These are phyloP conservation scores for Osmoderma eremita DNA, from an alignment of 2,888 invertebrate genomes.

Conservation along the genomic window DNA sequence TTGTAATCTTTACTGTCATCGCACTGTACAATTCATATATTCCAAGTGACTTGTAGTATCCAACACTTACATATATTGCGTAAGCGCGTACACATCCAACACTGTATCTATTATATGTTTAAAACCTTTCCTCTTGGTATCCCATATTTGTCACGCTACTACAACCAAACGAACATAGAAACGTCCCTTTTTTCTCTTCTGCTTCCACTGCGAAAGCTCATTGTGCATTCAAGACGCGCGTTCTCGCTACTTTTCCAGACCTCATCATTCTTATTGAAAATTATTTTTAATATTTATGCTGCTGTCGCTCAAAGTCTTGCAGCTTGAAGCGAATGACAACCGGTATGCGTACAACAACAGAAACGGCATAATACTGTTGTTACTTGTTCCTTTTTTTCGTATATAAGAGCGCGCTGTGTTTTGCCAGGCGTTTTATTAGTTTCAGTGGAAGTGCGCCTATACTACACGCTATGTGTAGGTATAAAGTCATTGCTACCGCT, in stretches of 20 bases:
- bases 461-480: constrained; percentile 20
- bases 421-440: constrained; percentile 52
- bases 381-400: not conserved
- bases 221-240: constrained; percentile 10
- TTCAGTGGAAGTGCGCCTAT: constrained; percentile 48
- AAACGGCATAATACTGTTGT: too few species aligned
- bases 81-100: too few species aligned
- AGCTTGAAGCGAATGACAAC: constrained; percentile 26
- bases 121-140: too few species aligned
- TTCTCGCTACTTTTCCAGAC: not conserved
- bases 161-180: not conserved
- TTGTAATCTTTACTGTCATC: too few species aligned
- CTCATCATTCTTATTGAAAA: constrained; percentile 54
- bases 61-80: too few species aligned
- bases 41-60: too few species aligned
- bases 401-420: not conserved
- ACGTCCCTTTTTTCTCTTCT: not conserved
- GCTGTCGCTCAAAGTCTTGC: constrained; percentile 48
- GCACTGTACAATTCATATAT: too few species aligned
- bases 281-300: constrained; percentile 59
- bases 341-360: not conserved
- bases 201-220: not conserved
- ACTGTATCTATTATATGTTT: too few species aligned
- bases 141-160: not conserved
- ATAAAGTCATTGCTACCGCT: constrained; percentile 1